These are phyloP conservation scores for Philonicus albiceps DNA, from an alignment of 2,888 invertebrate genomes.

Conservation along the genomic window DNA sequence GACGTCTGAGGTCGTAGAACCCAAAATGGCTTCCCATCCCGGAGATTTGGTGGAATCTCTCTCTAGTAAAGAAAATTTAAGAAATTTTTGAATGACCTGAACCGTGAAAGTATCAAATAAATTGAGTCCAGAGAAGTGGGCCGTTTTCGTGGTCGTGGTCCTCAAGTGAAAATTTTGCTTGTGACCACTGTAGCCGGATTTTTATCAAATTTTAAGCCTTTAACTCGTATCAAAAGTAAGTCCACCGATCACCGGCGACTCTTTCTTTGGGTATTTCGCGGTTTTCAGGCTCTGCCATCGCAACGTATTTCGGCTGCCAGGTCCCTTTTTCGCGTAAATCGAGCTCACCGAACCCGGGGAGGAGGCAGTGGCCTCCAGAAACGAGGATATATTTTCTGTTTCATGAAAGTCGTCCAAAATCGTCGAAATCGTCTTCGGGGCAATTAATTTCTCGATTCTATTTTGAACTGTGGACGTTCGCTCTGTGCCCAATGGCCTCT, in stretches of 20 bases:
- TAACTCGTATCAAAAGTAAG: not conserved
- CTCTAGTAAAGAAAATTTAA: not conserved
- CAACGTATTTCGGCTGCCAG: not conserved
- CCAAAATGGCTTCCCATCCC: slow-evolving; percentile 13
- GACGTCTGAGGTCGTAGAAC: slow-evolving; percentile 26
- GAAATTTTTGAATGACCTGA: not conserved
- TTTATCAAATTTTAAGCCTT: slow-evolving; percentile 1
- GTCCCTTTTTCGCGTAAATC: not conserved
- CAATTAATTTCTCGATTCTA: slow-evolving; percentile 29
- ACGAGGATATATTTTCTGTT: not conserved
- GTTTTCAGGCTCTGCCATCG: not conserved
- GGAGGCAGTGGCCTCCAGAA: not conserved
- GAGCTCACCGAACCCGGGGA: not conserved
- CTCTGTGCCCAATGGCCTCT: not conserved
- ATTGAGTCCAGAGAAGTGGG: not conserved
- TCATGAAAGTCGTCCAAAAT: not conserved
- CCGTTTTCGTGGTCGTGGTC: not conserved
- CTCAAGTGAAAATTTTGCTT: not conserved
- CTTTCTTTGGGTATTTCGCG: not conserved
- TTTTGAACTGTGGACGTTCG: not conserved
- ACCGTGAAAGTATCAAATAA: slow-evolving; percentile 7
- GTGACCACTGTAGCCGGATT: not conserved
- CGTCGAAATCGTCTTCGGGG: not conserved
- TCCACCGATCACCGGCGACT: not conserved
- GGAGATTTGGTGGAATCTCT: not conserved